A percentile compares a stretch with the other conserved stretches of the same genome.
These are phyloP conservation scores for Takifugu flavidus DNA, from an alignment of 2,113 vertebrate genomes.

Conservation along the genomic window DNA sequence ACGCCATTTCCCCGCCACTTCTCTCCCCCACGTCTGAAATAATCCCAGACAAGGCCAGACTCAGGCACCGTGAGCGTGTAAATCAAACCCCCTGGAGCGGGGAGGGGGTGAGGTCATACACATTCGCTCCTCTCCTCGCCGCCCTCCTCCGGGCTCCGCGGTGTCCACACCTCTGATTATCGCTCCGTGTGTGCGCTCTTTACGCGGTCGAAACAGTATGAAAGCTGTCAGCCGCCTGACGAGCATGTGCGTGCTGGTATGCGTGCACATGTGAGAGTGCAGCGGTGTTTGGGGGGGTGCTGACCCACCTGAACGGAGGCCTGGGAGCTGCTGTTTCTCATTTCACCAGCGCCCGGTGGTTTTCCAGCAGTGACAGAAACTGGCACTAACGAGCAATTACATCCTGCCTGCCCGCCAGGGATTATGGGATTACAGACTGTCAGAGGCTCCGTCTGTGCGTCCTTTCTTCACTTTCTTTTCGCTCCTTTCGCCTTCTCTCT, in stretches of 20 bases:
- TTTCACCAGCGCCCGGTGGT: constrained; percentile 59
- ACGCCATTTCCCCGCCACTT: constrained; percentile 3
- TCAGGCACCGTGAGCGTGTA: constrained; percentile 32
- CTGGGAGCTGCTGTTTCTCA: constrained; percentile 70
- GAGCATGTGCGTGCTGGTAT: constrained; percentile 7
- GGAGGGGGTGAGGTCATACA: constrained; percentile 13
- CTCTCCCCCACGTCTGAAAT: neutral
- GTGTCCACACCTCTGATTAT: constrained; percentile 53
- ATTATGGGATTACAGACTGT: constrained; percentile 75
- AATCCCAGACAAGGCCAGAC: constrained; percentile 23
- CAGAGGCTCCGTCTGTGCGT: constrained; percentile 41
- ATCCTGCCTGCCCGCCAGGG: constrained; percentile 70
- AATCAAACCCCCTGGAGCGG: constrained; percentile 35
- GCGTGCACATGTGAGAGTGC: constrained; percentile 22
- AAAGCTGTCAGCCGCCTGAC: constrained; percentile 3
- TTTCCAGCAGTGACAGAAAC: constrained; percentile 68
- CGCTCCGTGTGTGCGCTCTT: constrained; percentile 7
- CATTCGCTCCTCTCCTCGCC: constrained; percentile 31
- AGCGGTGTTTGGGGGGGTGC: constrained; percentile 9
- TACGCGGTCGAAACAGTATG: constrained; percentile 17
- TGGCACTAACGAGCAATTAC: constrained; percentile 78
- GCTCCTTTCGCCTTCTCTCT: constrained; percentile 7
- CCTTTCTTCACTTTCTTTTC: constrained; percentile 34
- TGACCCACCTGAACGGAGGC: constrained; percentile 53
- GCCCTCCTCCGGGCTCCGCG: constrained; percentile 35